Base-by-base conservation (phyloP, 1,140 invertebrate genomes). In the Eriosoma lanigerum region DNA sequence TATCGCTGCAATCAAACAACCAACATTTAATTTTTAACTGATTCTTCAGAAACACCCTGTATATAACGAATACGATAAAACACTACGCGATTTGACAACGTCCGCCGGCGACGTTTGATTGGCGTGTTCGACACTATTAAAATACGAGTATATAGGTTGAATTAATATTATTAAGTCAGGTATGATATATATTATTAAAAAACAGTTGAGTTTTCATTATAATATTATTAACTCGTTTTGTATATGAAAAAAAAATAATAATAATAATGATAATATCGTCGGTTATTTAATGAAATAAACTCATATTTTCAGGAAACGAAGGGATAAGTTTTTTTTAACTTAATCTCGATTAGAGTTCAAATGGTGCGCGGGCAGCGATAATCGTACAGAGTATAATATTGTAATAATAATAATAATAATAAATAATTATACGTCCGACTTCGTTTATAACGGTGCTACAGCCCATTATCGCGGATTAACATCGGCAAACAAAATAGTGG, bases 81-180 rank as follows among this genome's bases (percentile, higher is more conserved):
- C 26, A 15, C 46, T n/a, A 19, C 4, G 15, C 9, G 21, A 19
- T n/a, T n/a, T n/a, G n/a, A n/a, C n/a, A n/a, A n/a, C n/a, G n/a
- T n/a, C n/a, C n/a, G n/a, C 13, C 12, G 46, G 24, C 46, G 29
- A 52, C 10, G 17, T 52, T 75, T 58, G 72, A 75, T 75, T 75
- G 72, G 72, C 72, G 72, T 75, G 72, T 75, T 75, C 26, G 26
- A 75, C 72, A 75, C 72, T 52, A 75, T 75, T 75, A 75, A 75
- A 56, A n/a, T n/a, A n/a, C n/a, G n/a, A n/a, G n/a, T n/a, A n/a
- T n/a, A n/a, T n/a, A n/a, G n/a, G n/a, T n/a, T n/a, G n/a, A n/a
- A n/a, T n/a, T n/a, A n/a, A n/a, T n/a, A n/a, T n/a, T n/a, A n/a
- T n/a, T n/a, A n/a, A n/a, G n/a, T n/a, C n/a, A n/a, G n/a, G n/a